Evolutionary conservation across 2,888 invertebrate genomes (phyloP), one percentile per base, ranked within the genome.

Genomic region (Alloscopus bannaensis): DNA sequence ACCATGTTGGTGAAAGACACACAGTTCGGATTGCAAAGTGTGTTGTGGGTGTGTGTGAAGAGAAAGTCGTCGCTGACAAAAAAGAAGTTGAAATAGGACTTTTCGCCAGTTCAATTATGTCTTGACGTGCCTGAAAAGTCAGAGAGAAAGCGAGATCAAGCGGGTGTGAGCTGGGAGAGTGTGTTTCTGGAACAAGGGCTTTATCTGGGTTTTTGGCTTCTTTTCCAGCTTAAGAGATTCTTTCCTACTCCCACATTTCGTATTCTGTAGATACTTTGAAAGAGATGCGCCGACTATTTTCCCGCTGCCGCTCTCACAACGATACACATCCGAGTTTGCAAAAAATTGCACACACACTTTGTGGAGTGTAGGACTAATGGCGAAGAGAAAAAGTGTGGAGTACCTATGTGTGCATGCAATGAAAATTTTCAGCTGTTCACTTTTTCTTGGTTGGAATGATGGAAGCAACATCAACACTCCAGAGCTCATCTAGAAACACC

Each of bases 41-140:
- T 50, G 6, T 50, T 50, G 50, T 50, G 11, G 50, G 18, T 11
- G 22, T 20, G 50, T 11, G 20, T 18, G 50, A 11, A 18, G 20
- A 20, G n/a, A n/a, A n/a, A n/a, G n/a, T n/a, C n/a, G n/a, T n/a
- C n/a, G 22, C 50, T 50, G 50, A 50, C 50, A 50, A 50, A 50
- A 50, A 47, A 42, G n/a, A 42, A 50, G 50, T 50, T 50, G 50
- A 50, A 50, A 22, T 3, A 50, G 50, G 50, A 50, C 20, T 50
- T 18, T 50, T 20, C 22, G 20, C 50, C 50, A 50, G 50, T 50
- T 50, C 50, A 50, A 50, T 50, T 50, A 50, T 42, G 62, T 29
- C 26, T 62, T 62, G 40, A 29, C 29, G 60, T 36, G 36, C 36
- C 45, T 42, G 62, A 26, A 18, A 62, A 40, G 62, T 18, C 28